Base-by-base conservation (phyloP, 2,113 vertebrate species). In the Ceyx cyanopectus region DNA sequence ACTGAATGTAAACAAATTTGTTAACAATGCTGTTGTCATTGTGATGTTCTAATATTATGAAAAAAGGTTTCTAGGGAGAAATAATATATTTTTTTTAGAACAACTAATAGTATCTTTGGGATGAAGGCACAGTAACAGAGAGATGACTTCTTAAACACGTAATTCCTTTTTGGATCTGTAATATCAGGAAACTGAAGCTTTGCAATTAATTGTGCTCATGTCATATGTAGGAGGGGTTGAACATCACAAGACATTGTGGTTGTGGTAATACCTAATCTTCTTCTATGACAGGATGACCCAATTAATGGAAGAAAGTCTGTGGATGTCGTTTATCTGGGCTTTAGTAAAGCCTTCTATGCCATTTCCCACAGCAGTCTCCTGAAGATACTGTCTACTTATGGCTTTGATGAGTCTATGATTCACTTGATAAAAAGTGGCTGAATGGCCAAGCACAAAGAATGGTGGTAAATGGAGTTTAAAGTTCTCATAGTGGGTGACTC, bases 361-460 rank as follows among this genome's bases (percentile, higher is more conserved):
- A 3, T n/a, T 56, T 73, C 29, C 29, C 26, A 46, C 40, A 43
- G 19, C 27, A 30, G 43, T 21, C 18, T 30, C 27, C 17, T 43
- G 29, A 29, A 41, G 12, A 73, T 37, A 73, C 26, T 46, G 66
- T 3, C 29, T 14, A 7, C 27, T 66, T 9, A 14, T 40, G 60
- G 8, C 22, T 54, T 27, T 5, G 51, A 15, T 53, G 24, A 14
- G 51, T 24, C 22, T 23, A 51, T 23, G 7, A 12, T 51, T 48
- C 30, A n/a, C 26, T 58, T 27, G 16, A 3, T 26, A n/a, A 41
- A 43, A 51, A 18, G 23, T n/a, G 20, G 3, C 30, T 50, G 23
- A 6, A 27, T 27, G 7, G 3, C 11, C 0, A 0, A 7, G 7
- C 50, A 51, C 50, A 51, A 51, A 53, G 14, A 37, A 9, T 3